Evolutionary conservation across 1,140 invertebrate genomes (phyloP), one percentile per base, ranked within the genome.

Genomic region (Rhopalosiphum padi): DNA sequence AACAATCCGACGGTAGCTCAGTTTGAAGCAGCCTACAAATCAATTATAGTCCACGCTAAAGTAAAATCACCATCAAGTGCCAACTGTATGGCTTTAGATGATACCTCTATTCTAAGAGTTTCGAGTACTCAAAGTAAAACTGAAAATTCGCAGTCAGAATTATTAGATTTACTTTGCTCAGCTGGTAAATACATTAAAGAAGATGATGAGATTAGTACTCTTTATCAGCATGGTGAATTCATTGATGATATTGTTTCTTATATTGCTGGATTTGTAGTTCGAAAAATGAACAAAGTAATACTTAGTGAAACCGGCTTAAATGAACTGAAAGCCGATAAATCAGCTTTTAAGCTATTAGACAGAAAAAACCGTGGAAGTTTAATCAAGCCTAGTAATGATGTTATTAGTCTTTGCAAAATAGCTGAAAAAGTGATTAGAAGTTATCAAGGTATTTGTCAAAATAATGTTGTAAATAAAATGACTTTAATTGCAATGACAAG

Each of bases 11-110:
- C 60, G 3, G 60, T 68, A 25, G 60, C 60, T 25, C 60, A 68
- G 7, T 68, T 68, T 68, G 60, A 68, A 68, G 22, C 60, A 68
- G 60, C 60, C 22, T 68, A 68, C 23, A 68, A 68, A 68, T 55
- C 53, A 55, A 43, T 43, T 43, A 43, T 43, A 43, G 43, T 43
- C 43, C 43, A 46, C 8, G 43, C 43, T 46, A 3, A 46, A 46
- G n/a, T 82, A 35, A 87, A 87, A 87, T 87, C 85, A 48, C 41
- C 41, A 87, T 87, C 85, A 87, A 87, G 85, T 87, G 85, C 41
- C 9, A 87, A 87, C 30, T 87, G 41, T 87, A 87, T 87, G 85
- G 85, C 85, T 87, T 87, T 87, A 87, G 85, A 87, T 87, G 85
- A 46, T 87, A 87, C 85, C 37, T 87, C 85, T 35, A 87, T 87